Percentiles rank a stretch among this genome's conserved stretches.
Evolutionary conservation across 2,797 vertebrate species (phyloP).

Genomic region (Cyclura pinguis): DNA sequence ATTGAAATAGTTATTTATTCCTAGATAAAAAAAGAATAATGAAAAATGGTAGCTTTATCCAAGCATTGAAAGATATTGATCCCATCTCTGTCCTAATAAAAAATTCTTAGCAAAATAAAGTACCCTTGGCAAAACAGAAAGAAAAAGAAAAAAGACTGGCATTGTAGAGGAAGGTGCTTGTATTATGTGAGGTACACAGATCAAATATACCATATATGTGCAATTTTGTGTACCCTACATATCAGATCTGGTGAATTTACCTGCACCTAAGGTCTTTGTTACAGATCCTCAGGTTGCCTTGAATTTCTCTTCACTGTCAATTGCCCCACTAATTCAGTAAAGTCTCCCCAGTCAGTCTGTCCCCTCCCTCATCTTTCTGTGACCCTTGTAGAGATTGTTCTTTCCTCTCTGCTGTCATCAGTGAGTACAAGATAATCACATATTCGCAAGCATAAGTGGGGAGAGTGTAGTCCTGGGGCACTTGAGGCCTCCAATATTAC

Average conservation of each 20-base stretch:
- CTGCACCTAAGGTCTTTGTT: too few relatives aligned
- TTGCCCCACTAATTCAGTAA: background rate
- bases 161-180: too few relatives aligned
- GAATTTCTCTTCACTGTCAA: background rate
- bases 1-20: conserved; percentile 15
- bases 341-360: background rate
- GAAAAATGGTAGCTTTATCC: background rate
- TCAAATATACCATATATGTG: background rate
- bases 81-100: background rate
- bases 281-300: too few relatives aligned
- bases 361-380: background rate
- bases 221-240: background rate
- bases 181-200: background rate
- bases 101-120: background rate
- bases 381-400: background rate
- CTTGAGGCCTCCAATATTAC: too few relatives aligned
- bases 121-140: background rate
- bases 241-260: background rate
- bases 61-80: background rate
- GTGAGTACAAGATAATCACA: background rate
- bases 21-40: conserved; percentile 1
- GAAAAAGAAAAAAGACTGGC: background rate
- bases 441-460: too few relatives aligned
- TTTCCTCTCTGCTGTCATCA: background rate
- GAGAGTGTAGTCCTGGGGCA: too few relatives aligned